A percentile compares a stretch with the other conserved stretches of the same genome.
phyloP scores from a whole-genome alignment of 1,140 invertebrate genomes.

The Aplysia californica region DNA sequence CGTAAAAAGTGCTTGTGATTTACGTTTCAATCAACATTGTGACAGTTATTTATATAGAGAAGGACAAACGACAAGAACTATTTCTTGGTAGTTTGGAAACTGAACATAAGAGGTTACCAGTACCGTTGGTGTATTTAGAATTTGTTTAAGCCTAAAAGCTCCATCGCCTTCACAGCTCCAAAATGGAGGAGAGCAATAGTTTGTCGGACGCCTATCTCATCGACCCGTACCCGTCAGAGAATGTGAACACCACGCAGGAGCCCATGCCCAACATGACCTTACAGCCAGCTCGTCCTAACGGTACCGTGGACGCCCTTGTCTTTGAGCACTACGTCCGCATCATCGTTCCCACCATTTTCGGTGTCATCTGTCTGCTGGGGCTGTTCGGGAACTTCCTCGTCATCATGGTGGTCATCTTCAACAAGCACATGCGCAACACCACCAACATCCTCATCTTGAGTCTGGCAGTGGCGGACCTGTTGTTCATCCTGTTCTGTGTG shows the following conservation, averaged over 20 bases:
- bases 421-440: slow-evolving; percentile 91
- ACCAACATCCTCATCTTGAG: slow-evolving; percentile 92
- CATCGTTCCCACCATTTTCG: slow-evolving; percentile 86
- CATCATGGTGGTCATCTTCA: slow-evolving; percentile 84
- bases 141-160: too few species aligned
- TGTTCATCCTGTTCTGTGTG: slow-evolving; percentile 96
- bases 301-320: neutral
- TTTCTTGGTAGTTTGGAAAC: too few species aligned
- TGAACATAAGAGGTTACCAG: too few species aligned
- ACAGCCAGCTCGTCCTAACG: neutral
- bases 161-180: too few species aligned
- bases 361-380: slow-evolving; percentile 87
- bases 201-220: slow-evolving; percentile 8
- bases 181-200: slow-evolving; percentile 1
- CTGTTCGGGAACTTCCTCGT: slow-evolving; percentile 90
- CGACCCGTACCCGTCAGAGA: neutral
- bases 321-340: slow-evolving; percentile 49
- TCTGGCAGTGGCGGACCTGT: slow-evolving; percentile 86
- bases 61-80: too few species aligned
- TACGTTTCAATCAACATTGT: too few species aligned
- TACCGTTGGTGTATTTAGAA: too few species aligned
- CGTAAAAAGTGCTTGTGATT: too few species aligned
- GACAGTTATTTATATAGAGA: too few species aligned
- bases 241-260: neutral
- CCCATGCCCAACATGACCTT: too few species aligned